These are phyloP conservation scores for Parazoanthus atlanticus DNA, from an alignment of 92 coral and sea anemone genomes.

Conservation along the genomic window DNA sequence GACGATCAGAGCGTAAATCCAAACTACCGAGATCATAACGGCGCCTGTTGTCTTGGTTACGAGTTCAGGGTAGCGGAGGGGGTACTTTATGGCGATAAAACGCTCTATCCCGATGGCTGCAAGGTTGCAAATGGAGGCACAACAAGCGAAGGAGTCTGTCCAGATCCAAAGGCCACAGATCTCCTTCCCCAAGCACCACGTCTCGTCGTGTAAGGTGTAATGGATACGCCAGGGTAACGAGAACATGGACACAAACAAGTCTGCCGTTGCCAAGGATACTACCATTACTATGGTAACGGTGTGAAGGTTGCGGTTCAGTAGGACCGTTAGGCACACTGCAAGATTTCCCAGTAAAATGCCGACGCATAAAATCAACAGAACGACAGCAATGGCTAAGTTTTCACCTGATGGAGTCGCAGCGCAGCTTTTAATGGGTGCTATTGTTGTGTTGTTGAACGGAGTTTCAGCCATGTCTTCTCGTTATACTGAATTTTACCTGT, in stretches of 20 bases:
- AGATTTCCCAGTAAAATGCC: slow-evolving; percentile 71
- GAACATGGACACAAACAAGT: slow-evolving; percentile 72
- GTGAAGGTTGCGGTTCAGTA: slow-evolving; percentile 61
- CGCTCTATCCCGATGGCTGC: slow-evolving; percentile 83
- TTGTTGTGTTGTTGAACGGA: background rate
- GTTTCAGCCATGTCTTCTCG: slow-evolving; percentile 2
- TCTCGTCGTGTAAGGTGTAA: slow-evolving; percentile 55
- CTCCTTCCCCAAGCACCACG: slow-evolving; percentile 68
- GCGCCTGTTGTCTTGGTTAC: slow-evolving; percentile 62
- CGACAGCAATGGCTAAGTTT: slow-evolving; percentile 53
- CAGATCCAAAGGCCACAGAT: slow-evolving; percentile 82
- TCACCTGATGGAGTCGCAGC: slow-evolving; percentile 20
- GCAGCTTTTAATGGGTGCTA: background rate
- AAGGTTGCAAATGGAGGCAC: slow-evolving; percentile 78
- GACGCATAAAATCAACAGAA: slow-evolving; percentile 58
- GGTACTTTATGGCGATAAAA: slow-evolving; percentile 74
- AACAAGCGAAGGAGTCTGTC: slow-evolving; percentile 80
- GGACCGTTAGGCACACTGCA: slow-evolving; percentile 65
- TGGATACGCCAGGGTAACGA: slow-evolving; percentile 82
- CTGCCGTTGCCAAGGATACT: slow-evolving; percentile 81
- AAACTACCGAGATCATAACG: slow-evolving; percentile 60
- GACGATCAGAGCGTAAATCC: slow-evolving; percentile 69
- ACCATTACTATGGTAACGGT: slow-evolving; percentile 73
- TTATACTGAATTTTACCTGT: background rate
- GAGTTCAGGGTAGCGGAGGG: slow-evolving; percentile 68